These are phyloP conservation scores for Reinhardtius hippoglossoides DNA, from an alignment of 2,113 vertebrate species.

Conservation along the genomic window DNA sequence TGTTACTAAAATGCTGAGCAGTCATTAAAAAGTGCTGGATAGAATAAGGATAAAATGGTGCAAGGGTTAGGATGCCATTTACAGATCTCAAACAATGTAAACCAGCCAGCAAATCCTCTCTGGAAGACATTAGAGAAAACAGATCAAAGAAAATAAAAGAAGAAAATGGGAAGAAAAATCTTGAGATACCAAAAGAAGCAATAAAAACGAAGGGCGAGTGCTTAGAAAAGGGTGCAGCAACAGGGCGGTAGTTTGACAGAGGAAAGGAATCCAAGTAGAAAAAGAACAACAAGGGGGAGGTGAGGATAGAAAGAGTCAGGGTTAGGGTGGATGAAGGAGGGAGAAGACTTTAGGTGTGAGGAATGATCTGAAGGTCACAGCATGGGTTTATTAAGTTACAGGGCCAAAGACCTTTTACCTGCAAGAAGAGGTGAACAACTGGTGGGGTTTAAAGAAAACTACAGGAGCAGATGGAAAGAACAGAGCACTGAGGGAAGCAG, in stretches of 20 bases:
- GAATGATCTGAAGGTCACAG: neutral
- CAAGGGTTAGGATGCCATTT: slow-evolving; percentile 2
- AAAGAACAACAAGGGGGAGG: slow-evolving; percentile 1
- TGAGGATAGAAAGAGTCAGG: neutral
- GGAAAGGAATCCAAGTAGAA: neutral
- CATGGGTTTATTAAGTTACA: neutral
- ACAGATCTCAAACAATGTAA: neutral
- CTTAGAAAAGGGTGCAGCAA: neutral
- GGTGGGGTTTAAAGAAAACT: slow-evolving; percentile 3
- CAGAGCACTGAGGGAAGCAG: neutral
- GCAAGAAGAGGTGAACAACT: slow-evolving; percentile 2
- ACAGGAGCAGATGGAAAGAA: neutral
- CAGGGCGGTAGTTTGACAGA: neutral
- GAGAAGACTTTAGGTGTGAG: neutral
- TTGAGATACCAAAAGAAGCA: neutral
- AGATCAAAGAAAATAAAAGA: neutral
- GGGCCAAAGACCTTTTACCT: slow-evolving; percentile 1
- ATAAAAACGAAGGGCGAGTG: neutral
- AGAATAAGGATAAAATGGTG: neutral
- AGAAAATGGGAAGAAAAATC: neutral
- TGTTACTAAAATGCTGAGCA: neutral
- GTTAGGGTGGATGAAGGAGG: neutral
- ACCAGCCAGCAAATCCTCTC: slow-evolving; percentile 17
- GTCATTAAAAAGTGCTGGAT: neutral
- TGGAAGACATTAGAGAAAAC: slow-evolving; percentile 45